Conservation (phyloP, 2,113 vertebrate genomes). For the Puma concolor region DNA sequence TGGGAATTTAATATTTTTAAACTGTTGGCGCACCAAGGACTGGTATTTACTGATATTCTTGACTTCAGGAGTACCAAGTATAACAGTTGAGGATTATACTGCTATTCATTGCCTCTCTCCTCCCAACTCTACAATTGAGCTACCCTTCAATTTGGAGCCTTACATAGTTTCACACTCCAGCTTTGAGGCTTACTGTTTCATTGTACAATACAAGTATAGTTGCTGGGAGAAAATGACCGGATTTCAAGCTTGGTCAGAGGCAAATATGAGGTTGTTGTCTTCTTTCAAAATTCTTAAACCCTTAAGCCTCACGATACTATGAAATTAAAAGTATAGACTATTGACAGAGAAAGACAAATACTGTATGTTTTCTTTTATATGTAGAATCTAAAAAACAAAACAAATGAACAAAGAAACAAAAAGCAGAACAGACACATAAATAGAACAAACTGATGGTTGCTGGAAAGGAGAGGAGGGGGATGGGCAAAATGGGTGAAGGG, state of each 20-base stretch:
- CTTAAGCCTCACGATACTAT: background rate
- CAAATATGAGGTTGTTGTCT: background rate
- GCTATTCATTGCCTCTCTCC: background rate
- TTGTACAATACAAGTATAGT: background rate
- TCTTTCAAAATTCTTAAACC: background rate
- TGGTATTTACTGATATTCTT: background rate
- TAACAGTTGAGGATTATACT: background rate
- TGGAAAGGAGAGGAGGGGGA: background rate
- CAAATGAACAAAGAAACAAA: background rate
- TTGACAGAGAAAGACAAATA: background rate
- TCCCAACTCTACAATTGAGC: background rate
- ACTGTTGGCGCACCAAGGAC: background rate
- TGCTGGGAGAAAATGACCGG: background rate
- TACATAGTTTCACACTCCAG: background rate
- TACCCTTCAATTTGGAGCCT: background rate
- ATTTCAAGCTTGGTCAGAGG: background rate
- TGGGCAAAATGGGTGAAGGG: background rate
- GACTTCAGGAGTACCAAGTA: background rate
- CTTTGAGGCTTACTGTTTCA: background rate
- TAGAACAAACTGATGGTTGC: background rate
- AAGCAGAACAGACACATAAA: background rate
- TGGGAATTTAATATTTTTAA: conserved; percentile 24
- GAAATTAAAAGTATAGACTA: background rate
- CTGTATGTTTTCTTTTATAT: background rate
- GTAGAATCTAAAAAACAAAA: background rate